Percentiles rank a stretch among this genome's conserved stretches.
Conservation (phyloP, 2,888 invertebrate species). For the Tuberolachnus salignus region DNA sequence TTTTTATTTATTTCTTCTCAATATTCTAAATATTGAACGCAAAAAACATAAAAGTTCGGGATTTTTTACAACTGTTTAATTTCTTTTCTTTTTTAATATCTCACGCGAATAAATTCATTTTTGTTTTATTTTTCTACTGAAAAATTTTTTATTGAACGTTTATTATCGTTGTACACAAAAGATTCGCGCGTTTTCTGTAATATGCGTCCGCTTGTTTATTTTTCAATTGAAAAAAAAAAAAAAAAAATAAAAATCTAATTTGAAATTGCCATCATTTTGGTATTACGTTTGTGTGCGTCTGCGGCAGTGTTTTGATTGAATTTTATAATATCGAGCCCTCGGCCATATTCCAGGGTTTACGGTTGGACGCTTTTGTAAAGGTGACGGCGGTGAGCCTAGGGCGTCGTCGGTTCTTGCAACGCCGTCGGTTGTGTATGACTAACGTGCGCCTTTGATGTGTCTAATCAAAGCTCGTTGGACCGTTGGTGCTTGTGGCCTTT, state of each 20-base stretch:
- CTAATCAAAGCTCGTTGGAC: constrained; percentile 47
- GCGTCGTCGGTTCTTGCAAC: constrained; percentile 8
- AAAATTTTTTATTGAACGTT: too few species aligned
- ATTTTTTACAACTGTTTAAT: too few species aligned
- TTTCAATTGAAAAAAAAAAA: neutral
- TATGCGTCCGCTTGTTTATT: too few species aligned
- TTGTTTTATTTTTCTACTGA: too few species aligned
- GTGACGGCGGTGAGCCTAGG: constrained; percentile 30
- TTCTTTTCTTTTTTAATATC: too few species aligned
- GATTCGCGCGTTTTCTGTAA: too few species aligned
- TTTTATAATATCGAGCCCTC: constrained; percentile 24
- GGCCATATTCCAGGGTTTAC: constrained; percentile 26
- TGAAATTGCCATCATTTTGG: neutral
- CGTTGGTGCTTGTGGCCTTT: constrained; percentile 46
- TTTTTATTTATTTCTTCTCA: too few species aligned
- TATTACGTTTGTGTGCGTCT: neutral
- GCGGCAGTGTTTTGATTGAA: constrained; percentile 35
- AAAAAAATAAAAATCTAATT: neutral
- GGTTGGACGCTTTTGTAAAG: constrained; percentile 52
- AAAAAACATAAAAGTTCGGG: too few species aligned
- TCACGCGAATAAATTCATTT: too few species aligned
- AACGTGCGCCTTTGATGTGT: constrained; percentile 52
- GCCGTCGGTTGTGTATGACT: constrained; percentile 12
- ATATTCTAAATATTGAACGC: too few species aligned
- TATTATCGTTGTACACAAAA: too few species aligned